Conservation (phyloP, 2,888 invertebrate species). For the Copidosoma aretas region DNA sequence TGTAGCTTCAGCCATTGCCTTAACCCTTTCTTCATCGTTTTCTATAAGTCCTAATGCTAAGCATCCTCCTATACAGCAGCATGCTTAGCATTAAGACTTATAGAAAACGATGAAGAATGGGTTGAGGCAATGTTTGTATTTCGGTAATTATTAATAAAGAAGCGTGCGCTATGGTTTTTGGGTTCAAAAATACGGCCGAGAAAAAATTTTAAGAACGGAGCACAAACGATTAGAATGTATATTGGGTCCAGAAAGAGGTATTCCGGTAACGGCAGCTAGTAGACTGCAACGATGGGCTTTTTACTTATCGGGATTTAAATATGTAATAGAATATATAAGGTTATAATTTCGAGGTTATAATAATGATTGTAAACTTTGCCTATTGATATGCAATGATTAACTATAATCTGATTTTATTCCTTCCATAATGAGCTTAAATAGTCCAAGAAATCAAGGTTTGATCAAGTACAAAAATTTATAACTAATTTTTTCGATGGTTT, state of each 20-base stretch:
- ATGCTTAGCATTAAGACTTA: no score
- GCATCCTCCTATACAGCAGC: slow-evolving; percentile 35
- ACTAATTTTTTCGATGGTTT: no score
- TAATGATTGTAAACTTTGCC: slow-evolving; percentile 27
- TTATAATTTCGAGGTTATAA: no score
- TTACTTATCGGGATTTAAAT: slow-evolving; percentile 2
- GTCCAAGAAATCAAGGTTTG: no score
- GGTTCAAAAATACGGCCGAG: neutral
- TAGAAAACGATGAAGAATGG: no score
- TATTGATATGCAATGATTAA: no score
- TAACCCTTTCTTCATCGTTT: slow-evolving; percentile 34
- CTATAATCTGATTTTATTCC: no score
- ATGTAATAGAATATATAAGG: slow-evolving; percentile 23
- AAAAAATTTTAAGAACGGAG: neutral
- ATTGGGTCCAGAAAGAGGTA: slow-evolving; percentile 33
- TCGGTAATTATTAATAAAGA: neutral
- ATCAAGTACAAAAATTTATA: no score
- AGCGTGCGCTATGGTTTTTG: neutral
- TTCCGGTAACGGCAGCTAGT: slow-evolving; percentile 43
- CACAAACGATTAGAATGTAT: neutral
- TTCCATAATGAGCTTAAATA: no score
- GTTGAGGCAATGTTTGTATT: no score
- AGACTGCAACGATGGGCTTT: no score
- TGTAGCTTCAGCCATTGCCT: slow-evolving; percentile 19
- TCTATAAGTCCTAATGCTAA: slow-evolving; percentile 31